Percentiles rank a stretch among this genome's conserved stretches.
Conservation (phyloP, 2,888 invertebrate genomes). For the Lycia hirtaria region DNA sequence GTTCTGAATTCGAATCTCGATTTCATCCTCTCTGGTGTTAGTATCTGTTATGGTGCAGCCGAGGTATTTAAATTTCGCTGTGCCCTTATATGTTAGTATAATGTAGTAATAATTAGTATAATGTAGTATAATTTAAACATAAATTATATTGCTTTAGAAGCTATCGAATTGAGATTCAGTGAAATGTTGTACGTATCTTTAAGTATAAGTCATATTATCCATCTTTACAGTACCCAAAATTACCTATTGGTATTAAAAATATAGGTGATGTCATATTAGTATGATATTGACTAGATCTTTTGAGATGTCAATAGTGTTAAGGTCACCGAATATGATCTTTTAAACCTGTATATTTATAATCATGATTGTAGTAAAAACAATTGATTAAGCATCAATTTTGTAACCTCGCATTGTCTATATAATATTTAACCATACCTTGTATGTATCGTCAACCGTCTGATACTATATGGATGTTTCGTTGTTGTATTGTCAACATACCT, state of each 20-base stretch:
- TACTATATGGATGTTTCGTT: too few species aligned
- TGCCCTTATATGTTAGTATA: too few species aligned
- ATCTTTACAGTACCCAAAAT: too few species aligned
- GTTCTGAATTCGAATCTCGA: too few species aligned
- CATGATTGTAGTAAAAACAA: neutral
- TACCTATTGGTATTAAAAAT: neutral
- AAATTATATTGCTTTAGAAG: neutral
- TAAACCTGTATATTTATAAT: neutral
- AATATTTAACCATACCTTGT: too few species aligned
- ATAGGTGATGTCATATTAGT: conserved; percentile 6
- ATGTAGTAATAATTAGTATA: neutral
- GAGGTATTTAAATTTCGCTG: too few species aligned
- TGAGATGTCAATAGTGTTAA: conserved; percentile 2
- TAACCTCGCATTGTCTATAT: neutral
- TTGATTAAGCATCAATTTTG: neutral
- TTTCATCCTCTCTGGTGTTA: too few species aligned
- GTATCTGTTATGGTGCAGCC: too few species aligned
- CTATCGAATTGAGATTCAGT: neutral
- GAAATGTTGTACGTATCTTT: neutral
- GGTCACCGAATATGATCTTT: neutral
- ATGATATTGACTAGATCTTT: neutral
- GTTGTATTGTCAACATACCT: too few species aligned
- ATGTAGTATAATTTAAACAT: neutral
- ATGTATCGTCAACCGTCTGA: too few species aligned
- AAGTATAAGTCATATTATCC: neutral